Conservation (phyloP, 2,797 vertebrate species). For the Scomberomorus guttatus region DNA sequence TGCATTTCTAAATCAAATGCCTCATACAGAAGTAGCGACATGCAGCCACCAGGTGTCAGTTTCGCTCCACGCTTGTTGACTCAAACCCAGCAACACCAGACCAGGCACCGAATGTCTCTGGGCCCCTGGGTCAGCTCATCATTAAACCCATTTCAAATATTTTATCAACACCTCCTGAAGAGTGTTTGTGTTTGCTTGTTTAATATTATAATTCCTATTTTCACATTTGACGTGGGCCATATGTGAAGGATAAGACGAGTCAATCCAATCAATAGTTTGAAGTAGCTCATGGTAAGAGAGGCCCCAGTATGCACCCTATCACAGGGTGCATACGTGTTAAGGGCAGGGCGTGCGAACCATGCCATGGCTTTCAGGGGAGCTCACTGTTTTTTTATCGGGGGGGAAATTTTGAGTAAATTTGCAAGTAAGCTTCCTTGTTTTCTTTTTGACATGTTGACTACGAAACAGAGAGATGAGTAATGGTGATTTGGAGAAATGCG, state of each 20-base stretch:
- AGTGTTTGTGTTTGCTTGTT: slow-evolving; percentile 21
- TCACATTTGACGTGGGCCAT: slow-evolving; percentile 11
- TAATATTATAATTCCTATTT: slow-evolving; percentile 14
- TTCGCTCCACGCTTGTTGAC: slow-evolving; percentile 13
- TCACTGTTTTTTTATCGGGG: no score
- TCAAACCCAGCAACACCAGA: background rate
- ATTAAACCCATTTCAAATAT: slow-evolving; percentile 46
- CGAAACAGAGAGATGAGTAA: no score
- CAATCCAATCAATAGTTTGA: background rate
- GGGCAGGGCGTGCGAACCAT: no score
- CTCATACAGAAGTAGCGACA: slow-evolving; percentile 5
- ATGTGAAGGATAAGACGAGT: background rate
- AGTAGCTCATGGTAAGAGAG: background rate
- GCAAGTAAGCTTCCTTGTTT: no score
- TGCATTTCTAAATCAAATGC: background rate
- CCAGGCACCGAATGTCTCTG: slow-evolving; percentile 9
- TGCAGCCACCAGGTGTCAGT: slow-evolving; percentile 70
- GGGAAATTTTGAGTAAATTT: no score
- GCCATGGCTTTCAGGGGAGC: no score
- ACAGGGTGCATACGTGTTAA: background rate
- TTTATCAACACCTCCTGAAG: slow-evolving; percentile 19
- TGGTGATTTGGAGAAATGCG: no score
- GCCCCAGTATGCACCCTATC: background rate
- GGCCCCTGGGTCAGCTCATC: slow-evolving; percentile 35
- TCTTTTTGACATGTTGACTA: no score